These are phyloP conservation scores for Tautogolabrus adspersus DNA, from an alignment of 2,113 vertebrate species.

Conservation along the genomic window DNA sequence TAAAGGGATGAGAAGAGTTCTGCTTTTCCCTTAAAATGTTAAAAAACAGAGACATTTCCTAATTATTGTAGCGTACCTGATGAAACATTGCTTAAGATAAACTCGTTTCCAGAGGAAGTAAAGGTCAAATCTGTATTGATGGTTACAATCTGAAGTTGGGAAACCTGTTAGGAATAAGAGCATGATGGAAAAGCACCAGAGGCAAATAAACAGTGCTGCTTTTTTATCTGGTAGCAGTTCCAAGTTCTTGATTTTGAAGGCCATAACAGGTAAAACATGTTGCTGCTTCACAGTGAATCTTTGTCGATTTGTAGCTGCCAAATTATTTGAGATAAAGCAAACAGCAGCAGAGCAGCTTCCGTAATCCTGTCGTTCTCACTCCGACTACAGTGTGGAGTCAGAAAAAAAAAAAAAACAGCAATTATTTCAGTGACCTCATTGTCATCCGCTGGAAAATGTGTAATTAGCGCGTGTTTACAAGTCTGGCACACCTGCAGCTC, in stretches of 20 bases:
- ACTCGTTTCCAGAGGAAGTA: too few species aligned
- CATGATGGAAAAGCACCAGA: too few species aligned
- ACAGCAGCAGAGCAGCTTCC: conserved; percentile 9
- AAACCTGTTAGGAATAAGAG: too few species aligned
- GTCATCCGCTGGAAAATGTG: conserved; percentile 94
- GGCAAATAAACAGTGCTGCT: too few species aligned
- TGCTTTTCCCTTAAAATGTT: neutral
- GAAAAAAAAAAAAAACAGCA: conserved; percentile 90
- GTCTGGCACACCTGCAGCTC: conserved; percentile 98
- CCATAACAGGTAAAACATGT: neutral
- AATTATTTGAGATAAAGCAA: conserved; percentile 2
- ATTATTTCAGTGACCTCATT: conserved; percentile 99
- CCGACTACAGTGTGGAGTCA: conserved; percentile 20
- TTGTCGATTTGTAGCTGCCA: conserved; percentile 14
- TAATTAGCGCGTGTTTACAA: conserved; percentile 95
- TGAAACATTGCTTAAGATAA: too few species aligned
- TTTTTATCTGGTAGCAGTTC: too few species aligned
- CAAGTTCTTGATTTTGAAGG: neutral
- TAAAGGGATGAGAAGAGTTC: neutral
- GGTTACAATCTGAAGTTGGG: too few species aligned
- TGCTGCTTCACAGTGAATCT: neutral
- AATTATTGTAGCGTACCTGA: too few species aligned
- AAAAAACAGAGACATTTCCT: too few species aligned
- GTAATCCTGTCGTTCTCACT: conserved; percentile 38
- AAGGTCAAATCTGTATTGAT: too few species aligned